Percentiles rank a stretch among this genome's conserved stretches.
phyloP scores from a whole-genome alignment of 2,113 vertebrate species.

The Scytalopus superciliaris region DNA sequence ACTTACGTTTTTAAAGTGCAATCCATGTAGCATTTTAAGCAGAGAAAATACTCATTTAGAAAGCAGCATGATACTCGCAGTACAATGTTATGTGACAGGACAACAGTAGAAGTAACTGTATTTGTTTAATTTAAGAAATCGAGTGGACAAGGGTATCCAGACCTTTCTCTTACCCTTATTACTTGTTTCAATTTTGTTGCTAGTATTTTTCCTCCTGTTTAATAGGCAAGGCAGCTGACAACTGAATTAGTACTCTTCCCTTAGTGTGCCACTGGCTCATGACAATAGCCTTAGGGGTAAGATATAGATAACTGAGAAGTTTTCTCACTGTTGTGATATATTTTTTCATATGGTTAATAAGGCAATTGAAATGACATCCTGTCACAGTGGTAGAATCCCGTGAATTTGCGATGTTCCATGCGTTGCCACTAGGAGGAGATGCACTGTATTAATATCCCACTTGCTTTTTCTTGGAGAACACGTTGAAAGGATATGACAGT shows the following conservation, averaged over 20 bases:
- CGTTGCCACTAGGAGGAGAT: slow-evolving; percentile 77
- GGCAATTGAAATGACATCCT: slow-evolving; percentile 98
- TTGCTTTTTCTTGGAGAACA: neutral
- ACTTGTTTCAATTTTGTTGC: slow-evolving; percentile 71
- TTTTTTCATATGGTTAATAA: slow-evolving; percentile 92
- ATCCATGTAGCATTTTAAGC: slow-evolving; percentile 19
- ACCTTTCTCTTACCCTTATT: slow-evolving; percentile 66
- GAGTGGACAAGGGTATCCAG: slow-evolving; percentile 70
- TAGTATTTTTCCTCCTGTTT: slow-evolving; percentile 74
- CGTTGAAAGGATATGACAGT: neutral
- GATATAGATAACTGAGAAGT: slow-evolving; percentile 92
- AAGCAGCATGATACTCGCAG: neutral
- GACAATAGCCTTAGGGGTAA: slow-evolving; percentile 98
- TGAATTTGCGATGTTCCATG: slow-evolving; percentile 60
- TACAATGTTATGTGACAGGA: slow-evolving; percentile 43
- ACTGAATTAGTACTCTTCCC: slow-evolving; percentile 92
- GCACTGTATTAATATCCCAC: neutral
- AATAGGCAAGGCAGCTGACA: slow-evolving; percentile 95
- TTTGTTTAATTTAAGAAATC: slow-evolving; percentile 63
- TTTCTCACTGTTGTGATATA: slow-evolving; percentile 87
- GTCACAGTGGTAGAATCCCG: slow-evolving; percentile 75
- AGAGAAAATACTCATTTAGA: slow-evolving; percentile 53
- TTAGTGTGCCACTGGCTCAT: slow-evolving; percentile 90
- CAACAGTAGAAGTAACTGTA: slow-evolving; percentile 37
- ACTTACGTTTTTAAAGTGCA: slow-evolving; percentile 53